phyloP scores from a whole-genome alignment of 2,113 vertebrate genomes.

The Neodon shergylaensis region DNA sequence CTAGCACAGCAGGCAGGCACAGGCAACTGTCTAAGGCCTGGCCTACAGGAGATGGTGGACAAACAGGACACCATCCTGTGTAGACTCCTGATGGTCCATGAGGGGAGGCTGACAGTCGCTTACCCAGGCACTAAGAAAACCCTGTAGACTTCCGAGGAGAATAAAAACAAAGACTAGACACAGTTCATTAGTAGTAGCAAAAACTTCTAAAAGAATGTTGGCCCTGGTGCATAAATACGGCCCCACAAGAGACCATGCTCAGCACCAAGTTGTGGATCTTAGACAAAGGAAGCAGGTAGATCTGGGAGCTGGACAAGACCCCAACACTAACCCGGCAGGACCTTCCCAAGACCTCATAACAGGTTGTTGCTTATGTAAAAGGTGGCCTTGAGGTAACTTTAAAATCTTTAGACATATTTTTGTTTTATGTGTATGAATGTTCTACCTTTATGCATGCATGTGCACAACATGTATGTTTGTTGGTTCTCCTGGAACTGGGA shows the following conservation, averaged over 20 bases:
- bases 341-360: not conserved
- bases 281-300: not conserved
- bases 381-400: not conserved
- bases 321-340: not conserved
- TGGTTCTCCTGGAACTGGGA: not conserved
- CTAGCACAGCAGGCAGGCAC: not conserved
- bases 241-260: not conserved
- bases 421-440: not conserved
- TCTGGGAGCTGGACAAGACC: not conserved
- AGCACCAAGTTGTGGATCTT: not conserved
- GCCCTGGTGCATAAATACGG: not conserved
- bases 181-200: not conserved
- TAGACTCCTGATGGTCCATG: not conserved
- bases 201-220: not conserved
- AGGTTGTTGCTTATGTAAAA: not conserved
- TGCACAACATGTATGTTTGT: not conserved
- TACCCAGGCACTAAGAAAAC: not conserved
- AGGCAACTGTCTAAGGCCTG: not conserved
- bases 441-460: not conserved
- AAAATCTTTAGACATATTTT: not conserved
- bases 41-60: too few species aligned
- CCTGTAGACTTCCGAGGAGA: not conserved
- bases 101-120: not conserved
- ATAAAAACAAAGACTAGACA: not conserved
- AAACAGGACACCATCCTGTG: too few species aligned